Evolutionary conservation across 2,113 vertebrate species (phyloP).

Genomic region (Marcusenius ussheri): DNA sequence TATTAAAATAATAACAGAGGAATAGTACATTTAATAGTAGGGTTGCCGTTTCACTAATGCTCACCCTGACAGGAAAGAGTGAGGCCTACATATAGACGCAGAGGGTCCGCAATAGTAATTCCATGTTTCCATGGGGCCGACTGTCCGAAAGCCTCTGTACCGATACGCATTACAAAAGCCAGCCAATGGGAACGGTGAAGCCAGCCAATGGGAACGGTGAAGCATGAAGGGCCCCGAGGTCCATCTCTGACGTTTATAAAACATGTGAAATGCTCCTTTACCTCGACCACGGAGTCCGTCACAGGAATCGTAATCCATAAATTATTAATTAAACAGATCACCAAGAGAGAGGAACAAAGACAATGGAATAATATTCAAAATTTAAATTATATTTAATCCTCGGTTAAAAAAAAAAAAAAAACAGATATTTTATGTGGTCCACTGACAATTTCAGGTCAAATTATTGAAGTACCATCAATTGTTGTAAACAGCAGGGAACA

Average conservation of each 20-base stretch:
- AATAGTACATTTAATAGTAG: not conserved
- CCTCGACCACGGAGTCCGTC: not conserved
- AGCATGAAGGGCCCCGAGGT: not conserved
- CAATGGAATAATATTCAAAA: not conserved
- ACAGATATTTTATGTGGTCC: not conserved
- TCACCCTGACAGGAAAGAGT: not conserved
- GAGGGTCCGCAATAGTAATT: not conserved
- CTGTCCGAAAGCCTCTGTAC: not conserved
- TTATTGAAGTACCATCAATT: not conserved
- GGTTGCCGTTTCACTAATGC: not conserved
- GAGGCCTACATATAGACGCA: not conserved
- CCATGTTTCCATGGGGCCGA: not conserved
- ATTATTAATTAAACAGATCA: not conserved
- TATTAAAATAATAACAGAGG: conserved; percentile 7
- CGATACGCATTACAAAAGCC: not conserved
- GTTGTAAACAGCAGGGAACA: not conserved
- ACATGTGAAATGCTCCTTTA: not conserved
- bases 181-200: not conserved
- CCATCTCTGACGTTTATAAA: not conserved
- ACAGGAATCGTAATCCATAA: not conserved
- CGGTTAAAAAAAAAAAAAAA: not conserved
- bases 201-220: not conserved
- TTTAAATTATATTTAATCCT: not conserved
- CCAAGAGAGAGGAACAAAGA: not conserved
- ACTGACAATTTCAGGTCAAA: not conserved